Percentiles rank a stretch among this genome's conserved stretches.
phyloP scores from a whole-genome alignment of 2,888 invertebrate genomes.

The Oeneis ivallda region DNA sequence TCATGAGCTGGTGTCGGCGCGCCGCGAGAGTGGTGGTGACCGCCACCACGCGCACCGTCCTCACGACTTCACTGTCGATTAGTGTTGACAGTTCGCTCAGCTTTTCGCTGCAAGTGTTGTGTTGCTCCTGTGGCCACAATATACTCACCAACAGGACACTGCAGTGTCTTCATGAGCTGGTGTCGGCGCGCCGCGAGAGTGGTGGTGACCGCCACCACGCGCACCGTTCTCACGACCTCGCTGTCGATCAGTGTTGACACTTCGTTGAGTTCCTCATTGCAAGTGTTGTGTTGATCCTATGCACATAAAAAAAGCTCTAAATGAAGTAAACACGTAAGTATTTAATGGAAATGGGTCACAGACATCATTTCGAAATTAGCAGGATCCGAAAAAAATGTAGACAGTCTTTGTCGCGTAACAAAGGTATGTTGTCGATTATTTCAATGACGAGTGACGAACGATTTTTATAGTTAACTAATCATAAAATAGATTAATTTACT shows the following conservation, averaged over 20 bases:
- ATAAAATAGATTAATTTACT: too few species aligned
- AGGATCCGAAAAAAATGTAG: neutral
- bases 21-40: conserved; percentile 91
- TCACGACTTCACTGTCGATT: too few species aligned
- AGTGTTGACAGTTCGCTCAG: too few species aligned
- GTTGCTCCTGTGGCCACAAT: too few species aligned
- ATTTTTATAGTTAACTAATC: too few species aligned
- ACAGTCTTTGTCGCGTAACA: too few species aligned
- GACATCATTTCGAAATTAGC: neutral
- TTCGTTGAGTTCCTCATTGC: conserved; percentile 72
- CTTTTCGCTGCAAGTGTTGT: too few species aligned
- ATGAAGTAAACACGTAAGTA: too few species aligned
- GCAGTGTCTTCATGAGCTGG: conserved; percentile 74
- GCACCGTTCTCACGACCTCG: conserved; percentile 74
- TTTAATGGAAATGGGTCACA: too few species aligned
- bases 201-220: conserved; percentile 89
- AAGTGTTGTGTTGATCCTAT: conserved; percentile 49
- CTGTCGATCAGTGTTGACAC: conserved; percentile 81
- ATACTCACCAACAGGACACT: too few species aligned
- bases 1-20: conserved; percentile 83
- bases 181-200: conserved; percentile 87
- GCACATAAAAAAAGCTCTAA: neutral
- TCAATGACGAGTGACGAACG: too few species aligned
- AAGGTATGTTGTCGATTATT: too few species aligned
- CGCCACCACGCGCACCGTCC: conserved; percentile 82